Conservation (phyloP, 2,113 vertebrate species). For the Chaenocephalus aceratus region DNA sequence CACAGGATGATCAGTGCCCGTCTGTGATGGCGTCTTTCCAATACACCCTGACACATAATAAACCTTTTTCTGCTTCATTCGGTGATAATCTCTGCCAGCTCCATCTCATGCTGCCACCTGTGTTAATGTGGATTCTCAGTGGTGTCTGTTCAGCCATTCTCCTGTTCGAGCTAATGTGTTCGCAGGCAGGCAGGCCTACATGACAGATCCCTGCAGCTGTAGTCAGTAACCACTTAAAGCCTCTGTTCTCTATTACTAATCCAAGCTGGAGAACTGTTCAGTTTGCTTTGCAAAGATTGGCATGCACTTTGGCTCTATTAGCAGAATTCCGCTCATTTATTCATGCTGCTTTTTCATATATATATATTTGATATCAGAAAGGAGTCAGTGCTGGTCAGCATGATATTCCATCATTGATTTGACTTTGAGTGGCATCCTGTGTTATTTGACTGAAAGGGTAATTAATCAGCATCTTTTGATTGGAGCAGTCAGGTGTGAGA, state of each 20-base stretch:
- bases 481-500: constrained; percentile 34
- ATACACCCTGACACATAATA: background rate
- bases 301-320: constrained; percentile 38
- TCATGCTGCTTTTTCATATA: constrained; percentile 43
- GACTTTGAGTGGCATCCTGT: constrained; percentile 44
- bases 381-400: constrained; percentile 34
- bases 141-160: background rate
- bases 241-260: constrained; percentile 4
- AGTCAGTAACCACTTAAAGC: constrained; percentile 1
- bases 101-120: background rate
- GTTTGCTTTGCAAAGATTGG: constrained; percentile 23
- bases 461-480: constrained; percentile 60
- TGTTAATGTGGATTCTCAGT: background rate
- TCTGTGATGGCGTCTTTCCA: background rate
- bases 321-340: constrained; percentile 25
- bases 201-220: constrained; percentile 1
- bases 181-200: background rate
- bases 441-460: constrained; percentile 36
- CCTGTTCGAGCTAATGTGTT: background rate
- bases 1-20: background rate
- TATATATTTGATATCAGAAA: constrained; percentile 59
- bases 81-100: background rate
- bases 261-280: constrained; percentile 12
- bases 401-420: constrained; percentile 55
- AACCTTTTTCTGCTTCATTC: too few relatives aligned